Conservation (phyloP, 2,888 invertebrate genomes). For the Venustoraphidia nigricollis region DNA sequence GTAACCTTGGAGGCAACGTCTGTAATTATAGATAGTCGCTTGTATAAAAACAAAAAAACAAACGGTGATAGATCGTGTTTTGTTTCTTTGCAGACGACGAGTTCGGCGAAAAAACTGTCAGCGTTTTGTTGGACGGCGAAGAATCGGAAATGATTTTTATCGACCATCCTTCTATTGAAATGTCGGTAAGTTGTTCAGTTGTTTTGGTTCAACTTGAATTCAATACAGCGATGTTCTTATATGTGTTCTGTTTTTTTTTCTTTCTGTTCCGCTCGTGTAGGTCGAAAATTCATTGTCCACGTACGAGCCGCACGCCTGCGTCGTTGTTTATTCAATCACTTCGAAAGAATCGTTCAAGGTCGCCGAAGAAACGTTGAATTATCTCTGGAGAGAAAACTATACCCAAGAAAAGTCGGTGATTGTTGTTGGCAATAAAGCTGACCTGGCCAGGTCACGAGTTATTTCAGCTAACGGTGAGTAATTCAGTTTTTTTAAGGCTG, state of each 20-base stretch:
- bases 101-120: conserved; percentile 79
- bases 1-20: no score
- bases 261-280: conserved; percentile 27
- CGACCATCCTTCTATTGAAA: conserved; percentile 76
- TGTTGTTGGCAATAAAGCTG: conserved; percentile 87
- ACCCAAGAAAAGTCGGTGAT: conserved; percentile 75
- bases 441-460: conserved; percentile 72
- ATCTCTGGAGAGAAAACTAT: conserved; percentile 69
- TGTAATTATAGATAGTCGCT: no score
- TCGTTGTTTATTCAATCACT: conserved; percentile 82
- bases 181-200: conserved; percentile 58
- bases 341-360: conserved; percentile 67
- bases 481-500: background rate
- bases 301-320: conserved; percentile 84
- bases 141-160: conserved; percentile 84
- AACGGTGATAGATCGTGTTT: background rate
- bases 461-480: conserved; percentile 67
- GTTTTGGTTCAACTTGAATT: background rate
- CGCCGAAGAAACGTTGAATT: conserved; percentile 73
- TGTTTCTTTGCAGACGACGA: conserved; percentile 63
- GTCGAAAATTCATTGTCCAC: conserved; percentile 79
- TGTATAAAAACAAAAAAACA: no score
- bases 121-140: conserved; percentile 76
- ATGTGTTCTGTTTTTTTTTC: conserved; percentile 8
- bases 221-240: background rate